phyloP scores from a whole-genome alignment of 37 sponge, comb jelly and placozoan genomes.

The Hexactinellida sp. region DNA sequence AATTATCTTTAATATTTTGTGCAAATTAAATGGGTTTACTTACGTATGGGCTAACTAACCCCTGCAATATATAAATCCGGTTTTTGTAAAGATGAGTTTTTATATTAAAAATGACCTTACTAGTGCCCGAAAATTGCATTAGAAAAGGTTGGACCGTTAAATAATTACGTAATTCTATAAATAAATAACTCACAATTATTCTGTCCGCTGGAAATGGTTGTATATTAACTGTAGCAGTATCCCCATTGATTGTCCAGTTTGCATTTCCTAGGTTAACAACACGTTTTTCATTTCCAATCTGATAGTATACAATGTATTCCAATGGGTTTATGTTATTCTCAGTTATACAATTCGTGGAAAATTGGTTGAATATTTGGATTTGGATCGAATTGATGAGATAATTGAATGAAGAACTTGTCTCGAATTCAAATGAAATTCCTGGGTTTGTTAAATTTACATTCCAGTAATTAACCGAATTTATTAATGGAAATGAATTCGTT shows the following conservation, averaged over 20 bases:
- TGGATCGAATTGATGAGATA: not conserved
- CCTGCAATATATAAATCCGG: too few species aligned
- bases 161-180: too few species aligned
- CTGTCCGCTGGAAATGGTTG: not conserved
- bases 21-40: too few species aligned
- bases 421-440: not conserved
- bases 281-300: not conserved
- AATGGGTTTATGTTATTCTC: not conserved
- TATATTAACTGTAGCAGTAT: not conserved
- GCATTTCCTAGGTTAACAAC: not conserved
- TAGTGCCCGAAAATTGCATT: too few species aligned
- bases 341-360: not conserved
- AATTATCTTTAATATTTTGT: too few species aligned
- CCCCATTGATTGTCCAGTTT: not conserved
- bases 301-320: not conserved
- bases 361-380: not conserved
- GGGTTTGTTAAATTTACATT: not conserved
- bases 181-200: not conserved
- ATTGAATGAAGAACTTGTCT: not conserved
- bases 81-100: too few species aligned
- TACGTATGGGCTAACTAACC: too few species aligned
- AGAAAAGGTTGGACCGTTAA: too few species aligned
- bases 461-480: not conserved
- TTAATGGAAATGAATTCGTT: not conserved
- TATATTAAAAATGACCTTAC: too few species aligned